Base-by-base conservation (phyloP, 2,888 invertebrate species). In the Hyles lineata region DNA sequence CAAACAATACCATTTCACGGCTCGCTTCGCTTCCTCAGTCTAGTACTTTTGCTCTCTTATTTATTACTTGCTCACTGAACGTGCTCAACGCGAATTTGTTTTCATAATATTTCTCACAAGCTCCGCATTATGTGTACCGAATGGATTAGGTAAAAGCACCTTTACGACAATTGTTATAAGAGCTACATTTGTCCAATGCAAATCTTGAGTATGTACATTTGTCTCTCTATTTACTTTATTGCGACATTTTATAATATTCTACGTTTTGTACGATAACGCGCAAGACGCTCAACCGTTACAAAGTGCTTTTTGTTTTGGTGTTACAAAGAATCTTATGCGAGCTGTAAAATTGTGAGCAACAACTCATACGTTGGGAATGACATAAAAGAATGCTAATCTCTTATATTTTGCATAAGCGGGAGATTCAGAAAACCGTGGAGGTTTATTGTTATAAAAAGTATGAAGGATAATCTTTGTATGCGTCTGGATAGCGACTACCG, bases 1-100 rank as follows among this genome's bases (percentile, higher is more conserved):
- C 87, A 88, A 88, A 91, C 89, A 91, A 89, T 88, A 84, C 89
- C 86, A 90, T 92, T 90, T 87, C 86, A 87, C 83, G 87, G 90
- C 83, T 84, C 84, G 85, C 87, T 87, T 85, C 85, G 32, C 61
- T 73, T 70, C 70, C 83, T 82, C 82, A 81, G 77, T 85, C 82
- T 84, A 62, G 73, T 86, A 84, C 89, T 90, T 87, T 87, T 90
- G 85, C 87, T 89, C 89, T 88, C 85, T 92, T 93, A 93, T 93
- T 93, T 94, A 94, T 93, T 92, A 92, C 93, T 90, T 87, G 89
- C 89, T 87, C 92, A 88, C 88, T 87, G 90, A 90, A 94, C 93
- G 93, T 93, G 93, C 92, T 92, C 92, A 91, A 89, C 91, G 86
- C 89, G 91, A 94, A 93, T 94, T 94, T 94, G 94, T 94, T 93